Percentiles rank a stretch among this genome's conserved stretches.
These are phyloP conservation scores for Drosophila helvetica DNA, from an alignment of 2,888 invertebrate genomes.

Conservation along the genomic window DNA sequence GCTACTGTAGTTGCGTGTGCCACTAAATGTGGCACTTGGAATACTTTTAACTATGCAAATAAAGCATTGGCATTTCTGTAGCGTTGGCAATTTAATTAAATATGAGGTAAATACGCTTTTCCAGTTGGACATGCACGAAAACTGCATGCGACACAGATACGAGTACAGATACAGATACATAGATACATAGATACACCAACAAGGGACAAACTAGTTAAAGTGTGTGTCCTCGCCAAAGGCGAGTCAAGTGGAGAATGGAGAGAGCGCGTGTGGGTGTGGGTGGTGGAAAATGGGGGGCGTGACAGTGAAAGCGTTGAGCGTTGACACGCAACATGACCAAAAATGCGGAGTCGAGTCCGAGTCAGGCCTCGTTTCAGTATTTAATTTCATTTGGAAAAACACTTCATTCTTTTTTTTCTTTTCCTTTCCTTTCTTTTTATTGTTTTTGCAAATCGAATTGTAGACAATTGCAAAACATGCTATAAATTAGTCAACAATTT, in stretches of 20 bases:
- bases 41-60: constrained; percentile 63
- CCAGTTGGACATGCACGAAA: constrained; percentile 62
- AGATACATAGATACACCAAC: constrained; percentile 39
- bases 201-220: constrained; percentile 72
- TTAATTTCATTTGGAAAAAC: constrained; percentile 73
- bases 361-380: constrained; percentile 52
- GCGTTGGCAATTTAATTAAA: constrained; percentile 75
- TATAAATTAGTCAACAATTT: constrained; percentile 77
- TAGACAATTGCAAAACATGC: constrained; percentile 79
- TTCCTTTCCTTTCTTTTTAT: neutral
- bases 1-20: constrained; percentile 30
- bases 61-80: constrained; percentile 69
- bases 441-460: constrained; percentile 73
- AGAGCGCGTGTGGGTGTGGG: constrained; percentile 15
- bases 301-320: constrained; percentile 77
- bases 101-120: constrained; percentile 69
- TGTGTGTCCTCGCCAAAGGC: constrained; percentile 23
- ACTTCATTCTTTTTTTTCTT: constrained; percentile 28
- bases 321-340: constrained; percentile 70
- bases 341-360: constrained; percentile 24
- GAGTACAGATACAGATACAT: neutral
- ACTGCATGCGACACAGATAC: constrained; percentile 58
- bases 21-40: constrained; percentile 12
- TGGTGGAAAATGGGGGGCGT: constrained; percentile 57
- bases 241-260: constrained; percentile 51